A percentile compares a stretch with the other conserved stretches of the same genome.
phyloP scores from a whole-genome alignment of 2,113 vertebrate genomes.

The Heterotilapia buettikoferi region DNA sequence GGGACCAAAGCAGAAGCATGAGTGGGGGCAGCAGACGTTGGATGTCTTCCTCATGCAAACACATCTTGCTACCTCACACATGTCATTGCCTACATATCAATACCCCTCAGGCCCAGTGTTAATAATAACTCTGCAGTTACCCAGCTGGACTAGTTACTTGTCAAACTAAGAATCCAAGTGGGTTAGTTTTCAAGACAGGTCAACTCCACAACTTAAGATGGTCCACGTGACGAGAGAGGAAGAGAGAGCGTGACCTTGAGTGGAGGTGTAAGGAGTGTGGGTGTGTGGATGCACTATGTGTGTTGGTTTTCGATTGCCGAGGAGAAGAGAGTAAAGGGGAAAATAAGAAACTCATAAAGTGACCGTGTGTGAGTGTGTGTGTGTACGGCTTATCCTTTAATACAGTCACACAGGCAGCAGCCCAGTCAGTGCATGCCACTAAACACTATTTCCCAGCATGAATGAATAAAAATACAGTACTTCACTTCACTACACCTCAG shows the following conservation, averaged over 20 bases:
- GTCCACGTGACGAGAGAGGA: neutral
- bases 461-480: neutral
- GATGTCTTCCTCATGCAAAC: neutral
- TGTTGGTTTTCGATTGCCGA: neutral
- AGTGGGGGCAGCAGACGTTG: neutral
- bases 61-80: neutral
- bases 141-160: neutral
- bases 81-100: neutral
- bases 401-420: neutral
- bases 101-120: neutral
- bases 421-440: neutral
- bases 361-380: neutral
- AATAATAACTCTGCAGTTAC: neutral
- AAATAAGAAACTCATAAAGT: neutral
- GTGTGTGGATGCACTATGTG: neutral
- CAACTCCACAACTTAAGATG: neutral
- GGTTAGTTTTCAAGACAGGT: slow-evolving; percentile 24
- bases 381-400: neutral
- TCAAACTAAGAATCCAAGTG: neutral
- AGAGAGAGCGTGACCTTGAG: slow-evolving; percentile 37
- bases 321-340: neutral
- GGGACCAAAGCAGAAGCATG: neutral
- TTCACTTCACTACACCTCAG: neutral
- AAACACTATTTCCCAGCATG: neutral
- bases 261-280: neutral